Percentiles rank a stretch among this genome's conserved stretches.
Evolutionary conservation across 2,113 vertebrate species (phyloP).

Genomic region (Chaetops frenatus): DNA sequence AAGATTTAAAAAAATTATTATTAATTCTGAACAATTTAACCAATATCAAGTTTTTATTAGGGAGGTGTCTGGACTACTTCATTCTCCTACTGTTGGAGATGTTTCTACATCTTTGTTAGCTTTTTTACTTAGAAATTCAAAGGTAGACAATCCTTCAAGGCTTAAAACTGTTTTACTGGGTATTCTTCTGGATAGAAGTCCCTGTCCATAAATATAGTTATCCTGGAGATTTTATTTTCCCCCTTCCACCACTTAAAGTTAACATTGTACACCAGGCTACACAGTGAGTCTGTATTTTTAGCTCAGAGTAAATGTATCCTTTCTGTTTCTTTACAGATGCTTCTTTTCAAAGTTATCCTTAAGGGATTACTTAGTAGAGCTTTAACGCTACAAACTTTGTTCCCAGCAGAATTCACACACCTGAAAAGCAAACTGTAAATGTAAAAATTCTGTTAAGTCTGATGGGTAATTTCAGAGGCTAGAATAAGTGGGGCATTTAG

Average conservation of each 20-base stretch:
- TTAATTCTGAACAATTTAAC: background rate
- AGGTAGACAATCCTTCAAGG: background rate
- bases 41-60: background rate
- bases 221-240: background rate
- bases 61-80: background rate
- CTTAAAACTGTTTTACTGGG: background rate
- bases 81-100: background rate
- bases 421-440: conserved; percentile 14
- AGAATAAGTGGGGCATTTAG: background rate
- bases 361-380: background rate
- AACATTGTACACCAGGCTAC: background rate
- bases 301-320: background rate
- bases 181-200: background rate
- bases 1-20: background rate
- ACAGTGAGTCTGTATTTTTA: background rate
- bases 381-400: background rate
- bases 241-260: background rate
- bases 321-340: background rate
- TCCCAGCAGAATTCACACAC: conserved; percentile 2
- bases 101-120: background rate
- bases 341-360: background rate
- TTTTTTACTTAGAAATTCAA: background rate
- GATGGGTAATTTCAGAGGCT: background rate
- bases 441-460: conserved; percentile 4
- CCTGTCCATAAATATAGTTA: background rate